These are phyloP conservation scores for Dermatophagoides farinae DNA, from an alignment of 1,140 invertebrate species.

Conservation along the genomic window DNA sequence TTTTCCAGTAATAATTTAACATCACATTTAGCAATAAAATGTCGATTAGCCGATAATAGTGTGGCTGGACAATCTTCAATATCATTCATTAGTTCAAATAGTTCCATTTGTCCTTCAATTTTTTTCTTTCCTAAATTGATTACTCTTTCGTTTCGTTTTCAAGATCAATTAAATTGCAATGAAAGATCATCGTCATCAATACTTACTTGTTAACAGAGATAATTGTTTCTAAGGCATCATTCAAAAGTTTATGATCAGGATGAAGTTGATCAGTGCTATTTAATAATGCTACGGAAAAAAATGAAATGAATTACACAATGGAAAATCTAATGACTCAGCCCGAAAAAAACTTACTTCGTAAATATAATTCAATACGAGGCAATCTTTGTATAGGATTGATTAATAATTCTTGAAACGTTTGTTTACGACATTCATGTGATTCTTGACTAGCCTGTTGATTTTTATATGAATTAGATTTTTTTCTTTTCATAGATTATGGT, in stretches of 20 bases:
- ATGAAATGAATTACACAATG: not conserved
- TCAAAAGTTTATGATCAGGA: conserved; percentile 6
- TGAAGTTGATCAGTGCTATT: conserved; percentile 9
- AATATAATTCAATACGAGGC: conserved; percentile 75
- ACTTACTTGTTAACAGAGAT: conserved; percentile 12
- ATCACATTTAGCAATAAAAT: conserved; percentile 52
- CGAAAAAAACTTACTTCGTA: conserved; percentile 47
- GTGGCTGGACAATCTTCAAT: conserved; percentile 73
- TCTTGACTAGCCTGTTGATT: conserved; percentile 17
- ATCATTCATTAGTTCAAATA: conserved; percentile 94
- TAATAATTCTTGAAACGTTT: conserved; percentile 77
- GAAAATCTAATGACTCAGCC: conserved; percentile 1
- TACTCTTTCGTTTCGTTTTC: conserved; percentile 30
- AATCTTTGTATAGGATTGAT: conserved; percentile 89
- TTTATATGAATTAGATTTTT: too few relatives aligned
- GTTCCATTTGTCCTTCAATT: conserved; percentile 76
- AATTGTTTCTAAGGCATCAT: conserved; percentile 12
- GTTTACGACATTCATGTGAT: conserved; percentile 77
- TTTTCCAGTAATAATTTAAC: conserved; percentile 25
- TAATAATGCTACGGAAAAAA: conserved; percentile 1
- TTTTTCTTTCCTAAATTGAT: conserved; percentile 93
- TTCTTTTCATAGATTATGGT: too few relatives aligned
- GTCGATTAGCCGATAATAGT: conserved; percentile 11
- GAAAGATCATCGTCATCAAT: conserved; percentile 1
- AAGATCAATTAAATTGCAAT: not conserved